Conservation (phyloP, 2,113 vertebrate genomes). For the Marmota monax region DNA sequence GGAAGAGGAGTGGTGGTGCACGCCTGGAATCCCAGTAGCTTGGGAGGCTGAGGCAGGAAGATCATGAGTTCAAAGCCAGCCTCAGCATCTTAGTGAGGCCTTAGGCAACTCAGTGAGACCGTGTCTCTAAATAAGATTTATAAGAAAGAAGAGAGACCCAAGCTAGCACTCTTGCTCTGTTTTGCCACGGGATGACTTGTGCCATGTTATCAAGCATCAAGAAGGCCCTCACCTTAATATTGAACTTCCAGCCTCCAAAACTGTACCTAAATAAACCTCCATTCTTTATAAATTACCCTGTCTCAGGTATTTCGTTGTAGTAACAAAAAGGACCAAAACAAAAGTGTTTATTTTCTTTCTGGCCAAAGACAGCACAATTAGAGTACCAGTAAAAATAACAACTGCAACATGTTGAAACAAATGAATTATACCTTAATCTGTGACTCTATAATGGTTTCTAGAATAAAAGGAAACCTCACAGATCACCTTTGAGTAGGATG, state of each 20-base stretch:
- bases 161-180: neutral
- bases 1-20: no score
- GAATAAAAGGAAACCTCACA: neutral
- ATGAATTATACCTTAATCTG: neutral
- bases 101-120: no score
- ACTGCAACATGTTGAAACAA: neutral
- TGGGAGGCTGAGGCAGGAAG: no score
- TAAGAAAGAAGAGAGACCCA: no score
- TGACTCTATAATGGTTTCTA: neutral
- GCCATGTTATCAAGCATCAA: neutral
- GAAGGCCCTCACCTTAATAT: neutral
- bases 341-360: neutral
- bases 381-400: neutral
- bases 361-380: neutral
- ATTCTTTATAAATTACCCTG: neutral
- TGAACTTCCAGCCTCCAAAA: neutral
- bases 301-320: neutral
- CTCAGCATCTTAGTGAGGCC: no score
- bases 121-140: no score
- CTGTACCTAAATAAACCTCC: neutral
- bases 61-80: no score
- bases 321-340: neutral
- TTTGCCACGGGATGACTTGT: neutral
- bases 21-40: no score
- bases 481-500: neutral